Percentiles rank a stretch among this genome's conserved stretches.
phyloP scores from a whole-genome alignment of 2,113 vertebrate genomes.

The Copsychus sechellarum region DNA sequence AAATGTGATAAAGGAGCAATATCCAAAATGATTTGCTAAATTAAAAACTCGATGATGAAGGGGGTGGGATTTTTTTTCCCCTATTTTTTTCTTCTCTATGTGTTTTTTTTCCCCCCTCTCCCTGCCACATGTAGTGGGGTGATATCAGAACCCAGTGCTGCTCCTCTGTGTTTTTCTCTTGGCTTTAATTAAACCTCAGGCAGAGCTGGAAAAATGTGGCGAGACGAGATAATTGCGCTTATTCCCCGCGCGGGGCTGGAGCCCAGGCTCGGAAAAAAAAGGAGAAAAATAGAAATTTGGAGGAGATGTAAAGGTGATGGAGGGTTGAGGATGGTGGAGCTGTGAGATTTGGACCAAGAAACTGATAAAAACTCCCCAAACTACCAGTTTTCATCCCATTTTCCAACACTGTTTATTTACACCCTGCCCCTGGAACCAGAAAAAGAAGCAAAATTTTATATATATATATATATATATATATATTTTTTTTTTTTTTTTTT shows the following conservation, averaged over 20 bases:
- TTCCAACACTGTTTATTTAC: rapidly evolving
- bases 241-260: constrained; percentile 72
- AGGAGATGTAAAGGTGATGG: background rate
- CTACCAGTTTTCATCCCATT: rapidly evolving
- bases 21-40: constrained; percentile 51
- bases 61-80: background rate
- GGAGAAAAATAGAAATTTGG: background rate
- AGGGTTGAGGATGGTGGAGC: background rate
- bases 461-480: no score
- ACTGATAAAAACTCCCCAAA: background rate
- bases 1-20: constrained; percentile 49
- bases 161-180: constrained; percentile 76
- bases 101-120: background rate
- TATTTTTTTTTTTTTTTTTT: no score
- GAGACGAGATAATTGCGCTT: constrained; percentile 80
- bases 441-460: background rate
- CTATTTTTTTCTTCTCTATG: background rate
- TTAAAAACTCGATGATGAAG: constrained; percentile 58
- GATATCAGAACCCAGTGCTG: constrained; percentile 70
- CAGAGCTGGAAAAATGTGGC: constrained; percentile 79
- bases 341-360: rapidly evolving
- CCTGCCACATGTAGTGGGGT: constrained; percentile 31
- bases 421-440: no score
- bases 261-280: background rate
- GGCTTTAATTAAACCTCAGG: constrained; percentile 85